Evolutionary conservation across 2,888 invertebrate species (phyloP), one percentile per base, ranked within the genome.

Genomic region (Epistrophe grossulariae): DNA sequence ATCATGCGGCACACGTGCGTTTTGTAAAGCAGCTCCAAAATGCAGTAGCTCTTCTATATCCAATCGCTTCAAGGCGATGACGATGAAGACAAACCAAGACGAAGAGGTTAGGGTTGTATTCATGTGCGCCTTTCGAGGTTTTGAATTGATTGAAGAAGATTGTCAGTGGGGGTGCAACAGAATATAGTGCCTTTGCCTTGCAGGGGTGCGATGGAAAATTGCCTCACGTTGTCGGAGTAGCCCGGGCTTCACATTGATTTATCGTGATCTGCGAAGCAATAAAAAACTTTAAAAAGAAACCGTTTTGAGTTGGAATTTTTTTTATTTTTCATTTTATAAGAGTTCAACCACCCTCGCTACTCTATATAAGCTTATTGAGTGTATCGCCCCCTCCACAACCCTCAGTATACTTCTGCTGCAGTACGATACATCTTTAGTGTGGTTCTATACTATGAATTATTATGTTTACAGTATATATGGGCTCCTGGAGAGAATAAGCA

Each of bases 1-100:
- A 92, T 92, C 92, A 92, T 90, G 90, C 91, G 91, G 90, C 90
- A 87, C 87, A 87, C 87, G 87, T 87, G 87, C 87, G 87, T 87
- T 87, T 79, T 83, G 82, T 82, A 52, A 40, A 73, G 70, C 31
- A 71, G 87, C 87, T 83, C 83, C 83, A 83, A 74, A 64, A 66
- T 87, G 85, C 85, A 87, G 68, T 55, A 59, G 79, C 79, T 71
- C n/a, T n/a, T n/a, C n/a, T 76, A 79, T 45, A 40, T 68, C 72
- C 70, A 70, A 70, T 64, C 62, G 68, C 68, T 79, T 52, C 50
- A 79, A 72, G 84, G 66, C 55, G 40, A 70, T 55, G 24, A 52
- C 8, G 64, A 45, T 10, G 62, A 60, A 13, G 17, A 19, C 13
- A 35, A 35, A 35, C 17, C 17, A 38, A 4, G 60, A 11, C 38